Evolutionary conservation across 2,797 vertebrate genomes (phyloP).

Genomic region (Chromis chromis): DNA sequence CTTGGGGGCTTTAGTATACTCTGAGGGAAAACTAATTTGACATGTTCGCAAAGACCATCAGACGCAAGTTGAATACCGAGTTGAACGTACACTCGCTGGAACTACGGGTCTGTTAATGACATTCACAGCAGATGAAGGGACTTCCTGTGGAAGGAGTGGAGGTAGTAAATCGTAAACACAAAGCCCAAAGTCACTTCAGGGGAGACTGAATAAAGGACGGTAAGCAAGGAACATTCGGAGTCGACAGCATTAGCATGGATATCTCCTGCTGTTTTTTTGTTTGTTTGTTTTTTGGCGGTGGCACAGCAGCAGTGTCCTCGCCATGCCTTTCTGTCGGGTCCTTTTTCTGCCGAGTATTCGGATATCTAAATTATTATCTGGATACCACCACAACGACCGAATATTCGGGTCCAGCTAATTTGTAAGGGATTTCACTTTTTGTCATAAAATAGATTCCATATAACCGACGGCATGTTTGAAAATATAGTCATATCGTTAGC

Average conservation of each 20-base stretch:
- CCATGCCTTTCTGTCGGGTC: too few relatives aligned
- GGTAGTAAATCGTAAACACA: background rate
- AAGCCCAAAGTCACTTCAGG: background rate
- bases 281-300: too few relatives aligned
- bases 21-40: background rate
- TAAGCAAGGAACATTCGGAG: background rate
- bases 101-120: slow-evolving; percentile 6
- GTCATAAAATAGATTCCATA: background rate
- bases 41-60: background rate
- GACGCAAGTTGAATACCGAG: background rate
- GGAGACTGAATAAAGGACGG: background rate
- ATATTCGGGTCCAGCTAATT: too few relatives aligned
- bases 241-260: too few relatives aligned
- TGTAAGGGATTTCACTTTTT: background rate
- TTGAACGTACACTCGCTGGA: background rate
- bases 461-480: background rate
- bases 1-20: background rate
- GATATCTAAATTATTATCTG: too few relatives aligned
- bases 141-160: background rate
- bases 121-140: slow-evolving; percentile 1
- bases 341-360: too few relatives aligned
- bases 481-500: background rate
- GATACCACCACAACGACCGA: too few relatives aligned
- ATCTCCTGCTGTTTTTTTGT: too few relatives aligned
- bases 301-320: too few relatives aligned